Percentiles rank a stretch among this genome's conserved stretches.
phyloP scores from a whole-genome alignment of 2,888 invertebrate genomes.

The Stenoptilia bipunctidactyla region DNA sequence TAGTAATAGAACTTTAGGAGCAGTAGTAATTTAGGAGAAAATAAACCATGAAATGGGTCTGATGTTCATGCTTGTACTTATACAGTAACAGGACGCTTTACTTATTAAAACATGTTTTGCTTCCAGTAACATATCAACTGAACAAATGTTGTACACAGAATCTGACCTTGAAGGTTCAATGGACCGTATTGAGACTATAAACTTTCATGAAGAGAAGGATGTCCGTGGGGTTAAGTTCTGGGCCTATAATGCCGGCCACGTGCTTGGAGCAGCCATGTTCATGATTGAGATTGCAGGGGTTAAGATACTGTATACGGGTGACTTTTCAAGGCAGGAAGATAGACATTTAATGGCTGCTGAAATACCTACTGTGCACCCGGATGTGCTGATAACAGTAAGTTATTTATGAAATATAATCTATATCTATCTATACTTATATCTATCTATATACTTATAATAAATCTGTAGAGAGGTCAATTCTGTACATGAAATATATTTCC shows the following conservation, averaged over 20 bases:
- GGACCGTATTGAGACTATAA: slow-evolving; percentile 98
- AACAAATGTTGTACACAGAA: slow-evolving; percentile 97
- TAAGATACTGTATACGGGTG: slow-evolving; percentile 96
- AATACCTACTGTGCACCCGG: slow-evolving; percentile 95
- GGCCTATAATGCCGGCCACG: slow-evolving; percentile 99
- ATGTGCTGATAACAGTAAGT: slow-evolving; percentile 92
- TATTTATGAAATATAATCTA: no score
- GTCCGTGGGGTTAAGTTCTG: slow-evolving; percentile 97
- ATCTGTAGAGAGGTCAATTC: no score
- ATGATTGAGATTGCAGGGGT: slow-evolving; percentile 99
- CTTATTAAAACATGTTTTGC: no score
- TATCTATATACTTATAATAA: no score
- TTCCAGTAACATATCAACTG: slow-evolving; percentile 93
- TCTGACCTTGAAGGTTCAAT: slow-evolving; percentile 97
- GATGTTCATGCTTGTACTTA: no score
- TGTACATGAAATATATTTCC: no score
- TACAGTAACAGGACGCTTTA: no score
- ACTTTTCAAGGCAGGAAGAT: slow-evolving; percentile 98
- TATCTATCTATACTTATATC: no score
- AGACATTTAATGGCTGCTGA: slow-evolving; percentile 99
- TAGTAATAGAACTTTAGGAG: no score
- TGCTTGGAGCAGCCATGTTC: slow-evolving; percentile 99
- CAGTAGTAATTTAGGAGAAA: no score
- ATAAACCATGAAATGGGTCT: no score
- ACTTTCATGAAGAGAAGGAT: slow-evolving; percentile 98